Evolutionary conservation across 2,888 invertebrate genomes (phyloP).

Genomic region (Brachyopa scutellaris): DNA sequence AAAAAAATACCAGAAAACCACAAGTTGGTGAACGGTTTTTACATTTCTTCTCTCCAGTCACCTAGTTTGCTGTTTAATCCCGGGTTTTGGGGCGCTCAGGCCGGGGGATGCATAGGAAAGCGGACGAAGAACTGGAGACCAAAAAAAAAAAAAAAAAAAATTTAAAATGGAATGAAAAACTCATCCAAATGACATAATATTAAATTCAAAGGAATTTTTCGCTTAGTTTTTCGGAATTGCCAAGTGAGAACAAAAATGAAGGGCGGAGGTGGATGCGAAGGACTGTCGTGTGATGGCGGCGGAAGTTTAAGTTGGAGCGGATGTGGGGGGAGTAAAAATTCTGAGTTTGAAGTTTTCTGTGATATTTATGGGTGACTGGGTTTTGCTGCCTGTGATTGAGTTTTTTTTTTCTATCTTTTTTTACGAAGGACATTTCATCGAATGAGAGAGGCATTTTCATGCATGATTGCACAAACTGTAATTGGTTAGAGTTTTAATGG

Average conservation of each 20-base stretch:
- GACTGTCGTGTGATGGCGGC: not conserved
- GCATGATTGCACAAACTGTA: conserved; percentile 68
- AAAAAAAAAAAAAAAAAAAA: too few relatives aligned
- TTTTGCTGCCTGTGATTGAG: conserved; percentile 48
- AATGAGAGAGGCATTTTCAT: conserved; percentile 55
- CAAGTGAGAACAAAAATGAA: not conserved
- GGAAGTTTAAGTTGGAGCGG: not conserved
- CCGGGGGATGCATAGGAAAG: not conserved
- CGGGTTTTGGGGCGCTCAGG: conserved; percentile 1
- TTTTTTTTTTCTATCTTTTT: conserved; percentile 18
- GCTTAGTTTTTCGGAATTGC: conserved; percentile 56
- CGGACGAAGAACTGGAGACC: conserved; percentile 3
- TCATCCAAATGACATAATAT: conserved; percentile 71
- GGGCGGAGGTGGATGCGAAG: too few relatives aligned
- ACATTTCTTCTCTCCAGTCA: conserved; percentile 37
- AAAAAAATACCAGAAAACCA: conserved; percentile 1
- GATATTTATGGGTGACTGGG: conserved; percentile 62
- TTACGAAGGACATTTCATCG: conserved; percentile 52
- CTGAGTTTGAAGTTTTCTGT: conserved; percentile 63
- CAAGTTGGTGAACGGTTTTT: conserved; percentile 31
- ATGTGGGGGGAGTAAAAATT: conserved; percentile 7
- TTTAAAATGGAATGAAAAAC: conserved; percentile 31
- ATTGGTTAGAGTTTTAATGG: conserved; percentile 60
- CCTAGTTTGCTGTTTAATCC: conserved; percentile 50
- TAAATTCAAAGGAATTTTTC: conserved; percentile 71